A percentile compares a stretch with the other conserved stretches of the same genome.
Conservation (phyloP, 2,113 vertebrate species). For the Pseudorectes ferrugineus region DNA sequence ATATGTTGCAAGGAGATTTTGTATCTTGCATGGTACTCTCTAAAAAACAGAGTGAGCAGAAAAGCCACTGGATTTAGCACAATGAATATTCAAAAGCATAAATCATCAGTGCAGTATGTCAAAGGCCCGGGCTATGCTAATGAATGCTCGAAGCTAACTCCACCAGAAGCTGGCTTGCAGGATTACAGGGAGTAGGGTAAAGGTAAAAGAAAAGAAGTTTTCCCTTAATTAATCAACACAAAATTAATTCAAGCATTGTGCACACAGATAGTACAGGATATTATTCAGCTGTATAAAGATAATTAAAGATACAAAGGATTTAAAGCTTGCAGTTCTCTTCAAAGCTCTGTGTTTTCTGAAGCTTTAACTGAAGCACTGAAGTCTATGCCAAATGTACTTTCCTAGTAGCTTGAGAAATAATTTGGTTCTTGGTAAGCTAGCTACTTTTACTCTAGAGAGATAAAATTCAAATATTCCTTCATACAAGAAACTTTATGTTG, state of each 20-base stretch:
- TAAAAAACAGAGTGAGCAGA: neutral
- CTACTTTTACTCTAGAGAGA: neutral
- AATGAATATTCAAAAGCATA: slow-evolving; percentile 55
- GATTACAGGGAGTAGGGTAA: neutral
- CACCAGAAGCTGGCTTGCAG: neutral
- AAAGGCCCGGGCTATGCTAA: slow-evolving; percentile 7
- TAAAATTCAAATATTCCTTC: neutral
- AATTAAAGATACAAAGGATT: neutral
- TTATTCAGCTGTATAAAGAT: neutral
- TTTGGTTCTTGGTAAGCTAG: neutral
- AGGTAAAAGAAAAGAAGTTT: neutral
- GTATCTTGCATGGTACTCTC: neutral
- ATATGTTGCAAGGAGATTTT: neutral
- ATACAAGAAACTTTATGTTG: neutral
- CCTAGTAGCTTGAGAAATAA: neutral
- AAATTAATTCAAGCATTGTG: slow-evolving; percentile 21
- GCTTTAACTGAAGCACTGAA: neutral
- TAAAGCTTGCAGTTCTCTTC: neutral
- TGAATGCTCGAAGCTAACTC: neutral
- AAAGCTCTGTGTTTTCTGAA: neutral
- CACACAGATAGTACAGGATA: neutral
- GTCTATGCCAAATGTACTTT: neutral
- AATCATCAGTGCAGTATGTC: slow-evolving; percentile 6
- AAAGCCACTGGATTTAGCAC: slow-evolving; percentile 38
- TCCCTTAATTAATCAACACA: slow-evolving; percentile 3